Percentiles rank a stretch among this genome's conserved stretches.
These are phyloP conservation scores for Acanthurus tractus DNA, from an alignment of 2,797 vertebrate genomes.

Conservation along the genomic window DNA sequence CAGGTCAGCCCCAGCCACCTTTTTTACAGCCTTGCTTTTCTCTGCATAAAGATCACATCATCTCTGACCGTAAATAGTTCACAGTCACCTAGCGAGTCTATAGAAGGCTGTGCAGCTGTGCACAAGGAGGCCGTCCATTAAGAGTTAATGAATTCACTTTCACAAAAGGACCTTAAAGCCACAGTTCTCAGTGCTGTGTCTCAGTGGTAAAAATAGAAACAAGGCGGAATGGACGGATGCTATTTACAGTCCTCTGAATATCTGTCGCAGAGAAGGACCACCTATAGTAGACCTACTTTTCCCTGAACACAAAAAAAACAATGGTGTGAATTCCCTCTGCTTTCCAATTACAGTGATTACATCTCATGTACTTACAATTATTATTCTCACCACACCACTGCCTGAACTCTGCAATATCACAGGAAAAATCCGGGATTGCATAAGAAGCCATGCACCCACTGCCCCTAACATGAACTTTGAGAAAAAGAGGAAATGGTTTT, in stretches of 20 bases:
- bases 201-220: conserved; percentile 87
- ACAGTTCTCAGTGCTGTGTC: conserved; percentile 81
- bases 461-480: conserved; percentile 63
- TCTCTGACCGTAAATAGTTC: conserved; percentile 56
- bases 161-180: conserved; percentile 87
- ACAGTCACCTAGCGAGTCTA: conserved; percentile 62
- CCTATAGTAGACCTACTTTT: conserved; percentile 64
- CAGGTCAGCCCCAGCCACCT: conserved; percentile 64
- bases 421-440: conserved; percentile 67
- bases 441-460: conserved; percentile 63
- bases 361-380: conserved; percentile 80
- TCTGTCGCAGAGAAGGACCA: conserved; percentile 79
- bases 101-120: conserved; percentile 69
- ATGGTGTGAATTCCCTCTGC: conserved; percentile 64
- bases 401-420: conserved; percentile 64
- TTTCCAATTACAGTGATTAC: conserved; percentile 75
- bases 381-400: conserved; percentile 56
- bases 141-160: conserved; percentile 88
- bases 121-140: conserved; percentile 80
- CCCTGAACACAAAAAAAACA: conserved; percentile 48
- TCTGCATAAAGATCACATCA: conserved; percentile 50
- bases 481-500: conserved; percentile 55
- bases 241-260: conserved; percentile 86
- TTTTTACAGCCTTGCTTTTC: conserved; percentile 45
- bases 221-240: conserved; percentile 82